These are phyloP conservation scores for Saturnia pavonia DNA, from an alignment of 2,888 invertebrate species.

Conservation along the genomic window DNA sequence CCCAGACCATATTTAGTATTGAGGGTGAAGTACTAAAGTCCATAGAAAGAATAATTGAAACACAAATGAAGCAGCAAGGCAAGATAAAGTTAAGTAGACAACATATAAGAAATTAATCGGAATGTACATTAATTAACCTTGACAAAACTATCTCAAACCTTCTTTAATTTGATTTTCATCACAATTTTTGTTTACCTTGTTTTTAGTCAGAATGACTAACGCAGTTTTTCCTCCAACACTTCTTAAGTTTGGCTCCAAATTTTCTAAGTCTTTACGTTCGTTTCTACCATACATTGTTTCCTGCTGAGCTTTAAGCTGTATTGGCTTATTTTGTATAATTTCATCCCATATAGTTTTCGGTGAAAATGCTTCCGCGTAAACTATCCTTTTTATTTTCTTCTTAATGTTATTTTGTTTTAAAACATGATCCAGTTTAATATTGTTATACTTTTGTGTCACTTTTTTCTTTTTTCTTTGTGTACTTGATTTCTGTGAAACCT, in stretches of 20 bases:
- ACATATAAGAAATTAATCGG: no score
- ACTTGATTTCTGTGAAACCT: slow-evolving; percentile 18
- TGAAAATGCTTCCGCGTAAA: slow-evolving; percentile 38
- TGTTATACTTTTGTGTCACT: background rate
- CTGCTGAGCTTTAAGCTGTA: slow-evolving; percentile 32
- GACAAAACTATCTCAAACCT: no score
- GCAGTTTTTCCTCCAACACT: slow-evolving; percentile 25
- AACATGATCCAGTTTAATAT: background rate
- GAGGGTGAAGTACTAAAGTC: no score
- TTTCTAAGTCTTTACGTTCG: slow-evolving; percentile 14
- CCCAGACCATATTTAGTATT: no score
- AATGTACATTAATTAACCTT: no score
- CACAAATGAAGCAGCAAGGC: no score
- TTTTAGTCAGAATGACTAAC: slow-evolving; percentile 27
- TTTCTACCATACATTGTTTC: slow-evolving; percentile 19
- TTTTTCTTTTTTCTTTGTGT: slow-evolving; percentile 1
- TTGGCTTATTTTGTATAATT: slow-evolving; percentile 37
- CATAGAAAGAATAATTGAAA: no score
- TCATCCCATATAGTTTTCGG: slow-evolving; percentile 42
- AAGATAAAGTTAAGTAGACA: no score
- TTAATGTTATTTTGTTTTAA: slow-evolving; percentile 5
- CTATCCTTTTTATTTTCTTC: slow-evolving; percentile 33
- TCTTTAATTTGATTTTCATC: background rate
- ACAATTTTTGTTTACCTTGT: slow-evolving; percentile 20
- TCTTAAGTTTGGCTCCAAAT: slow-evolving; percentile 13